These are phyloP conservation scores for Drosophila kokeensis DNA, from an alignment of 2,888 invertebrate genomes.

Conservation along the genomic window DNA sequence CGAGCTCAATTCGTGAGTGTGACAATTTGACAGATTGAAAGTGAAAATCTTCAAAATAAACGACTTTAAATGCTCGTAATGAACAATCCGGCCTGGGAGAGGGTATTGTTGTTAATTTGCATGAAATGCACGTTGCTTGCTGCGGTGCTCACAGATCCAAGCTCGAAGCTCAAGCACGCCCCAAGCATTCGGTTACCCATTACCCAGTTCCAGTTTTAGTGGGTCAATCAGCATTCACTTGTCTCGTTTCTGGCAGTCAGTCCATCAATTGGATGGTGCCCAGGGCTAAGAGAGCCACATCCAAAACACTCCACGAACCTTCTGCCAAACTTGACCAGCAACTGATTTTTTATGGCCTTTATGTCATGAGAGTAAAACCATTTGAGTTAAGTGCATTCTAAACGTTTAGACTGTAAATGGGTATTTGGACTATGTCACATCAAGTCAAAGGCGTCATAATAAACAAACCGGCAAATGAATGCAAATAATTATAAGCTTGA, in stretches of 20 bases:
- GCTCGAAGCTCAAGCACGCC: conserved; percentile 38
- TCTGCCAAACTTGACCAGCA: conserved; percentile 10
- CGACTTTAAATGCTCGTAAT: conserved; percentile 63
- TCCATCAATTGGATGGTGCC: conserved; percentile 34
- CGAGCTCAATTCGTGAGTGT: conserved; percentile 56
- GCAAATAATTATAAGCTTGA: conserved; percentile 54
- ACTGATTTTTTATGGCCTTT: conserved; percentile 14
- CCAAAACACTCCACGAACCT: not conserved
- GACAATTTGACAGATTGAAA: conserved; percentile 78
- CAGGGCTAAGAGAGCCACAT: conserved; percentile 26
- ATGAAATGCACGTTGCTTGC: conserved; percentile 75
- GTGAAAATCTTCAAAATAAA: conserved; percentile 69
- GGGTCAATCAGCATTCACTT: conserved; percentile 79
- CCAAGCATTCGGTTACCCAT: conserved; percentile 30
- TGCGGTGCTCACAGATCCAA: conserved; percentile 26
- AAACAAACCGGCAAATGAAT: conserved; percentile 41
- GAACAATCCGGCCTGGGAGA: conserved; percentile 35
- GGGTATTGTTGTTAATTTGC: conserved; percentile 69
- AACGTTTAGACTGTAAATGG: conserved; percentile 8
- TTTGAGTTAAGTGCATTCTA: conserved; percentile 9
- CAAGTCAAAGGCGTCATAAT: conserved; percentile 34
- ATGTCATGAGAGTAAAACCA: conserved; percentile 19
- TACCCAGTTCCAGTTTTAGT: conserved; percentile 44
- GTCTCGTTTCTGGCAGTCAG: conserved; percentile 59
- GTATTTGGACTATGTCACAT: conserved; percentile 26